Percentiles rank a stretch among this genome's conserved stretches.
Conservation (phyloP, 2,797 vertebrate species). For the Rhabdophis nuchalis region DNA sequence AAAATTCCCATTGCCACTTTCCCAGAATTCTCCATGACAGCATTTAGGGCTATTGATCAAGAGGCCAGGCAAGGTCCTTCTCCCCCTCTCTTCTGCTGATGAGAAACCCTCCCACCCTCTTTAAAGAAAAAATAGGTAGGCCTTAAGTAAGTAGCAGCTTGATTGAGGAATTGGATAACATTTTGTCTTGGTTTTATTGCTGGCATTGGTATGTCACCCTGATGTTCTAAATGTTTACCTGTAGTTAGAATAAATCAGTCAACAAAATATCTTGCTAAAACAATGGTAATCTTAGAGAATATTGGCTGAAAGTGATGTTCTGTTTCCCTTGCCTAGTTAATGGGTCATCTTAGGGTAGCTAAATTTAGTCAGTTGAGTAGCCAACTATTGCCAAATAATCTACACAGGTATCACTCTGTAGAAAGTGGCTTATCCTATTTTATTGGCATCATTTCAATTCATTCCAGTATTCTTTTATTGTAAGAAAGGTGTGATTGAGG, state of each 20-base stretch:
- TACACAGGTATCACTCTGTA: background rate
- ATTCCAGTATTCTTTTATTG: background rate
- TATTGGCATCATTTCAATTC: background rate
- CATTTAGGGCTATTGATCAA: background rate
- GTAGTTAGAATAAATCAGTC: background rate
- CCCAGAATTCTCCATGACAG: background rate
- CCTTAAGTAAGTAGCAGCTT: background rate
- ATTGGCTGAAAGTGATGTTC: background rate
- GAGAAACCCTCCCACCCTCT: background rate
- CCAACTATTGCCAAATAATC: background rate
- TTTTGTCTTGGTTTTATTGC: background rate
- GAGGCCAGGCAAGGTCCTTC: background rate
- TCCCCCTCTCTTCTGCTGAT: background rate
- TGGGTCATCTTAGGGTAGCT: background rate
- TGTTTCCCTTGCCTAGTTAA: background rate
- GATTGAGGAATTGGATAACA: background rate
- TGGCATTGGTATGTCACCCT: background rate
- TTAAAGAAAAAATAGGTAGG: background rate
- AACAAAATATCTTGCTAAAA: background rate
- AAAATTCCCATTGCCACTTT: background rate
- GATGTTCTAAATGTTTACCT: background rate
- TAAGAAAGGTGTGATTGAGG: background rate
- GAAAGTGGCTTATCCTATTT: background rate
- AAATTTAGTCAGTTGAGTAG: background rate
- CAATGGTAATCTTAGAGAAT: background rate